Evolutionary conservation across 1,140 invertebrate genomes (phyloP).

Genomic region (Pomacea maculata): DNA sequence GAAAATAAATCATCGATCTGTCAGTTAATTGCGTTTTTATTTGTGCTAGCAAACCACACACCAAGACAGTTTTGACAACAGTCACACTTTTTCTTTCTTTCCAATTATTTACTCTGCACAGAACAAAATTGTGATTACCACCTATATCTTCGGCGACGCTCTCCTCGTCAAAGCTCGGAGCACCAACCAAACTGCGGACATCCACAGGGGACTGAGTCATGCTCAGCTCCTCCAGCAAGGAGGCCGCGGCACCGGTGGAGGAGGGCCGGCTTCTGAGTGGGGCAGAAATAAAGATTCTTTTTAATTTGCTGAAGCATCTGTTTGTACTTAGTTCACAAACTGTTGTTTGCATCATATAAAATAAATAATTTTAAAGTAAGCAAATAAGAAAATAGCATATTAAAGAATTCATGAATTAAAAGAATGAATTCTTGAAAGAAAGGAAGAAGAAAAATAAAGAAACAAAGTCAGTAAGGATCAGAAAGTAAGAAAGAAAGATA

Average conservation of each 20-base stretch:
- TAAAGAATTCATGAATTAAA: not conserved
- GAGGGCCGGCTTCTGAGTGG: constrained; percentile 1
- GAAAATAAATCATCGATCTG: too few relatives aligned
- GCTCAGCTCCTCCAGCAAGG: constrained; percentile 11
- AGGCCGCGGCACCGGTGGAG: constrained; percentile 4
- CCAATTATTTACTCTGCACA: not conserved
- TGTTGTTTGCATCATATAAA: too few relatives aligned
- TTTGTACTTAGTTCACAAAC: too few relatives aligned
- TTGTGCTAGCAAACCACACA: not conserved
- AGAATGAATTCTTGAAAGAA: not conserved
- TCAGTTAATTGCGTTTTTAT: too few relatives aligned
- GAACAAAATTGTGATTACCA: constrained; percentile 6
- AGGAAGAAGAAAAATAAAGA: not conserved
- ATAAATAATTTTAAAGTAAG: too few relatives aligned
- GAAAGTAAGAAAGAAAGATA: not conserved
- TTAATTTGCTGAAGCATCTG: too few relatives aligned
- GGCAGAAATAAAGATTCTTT: not conserved
- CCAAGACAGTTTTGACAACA: not conserved
- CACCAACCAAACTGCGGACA: not conserved
- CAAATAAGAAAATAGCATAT: too few relatives aligned
- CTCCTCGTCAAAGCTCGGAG: constrained; percentile 36
- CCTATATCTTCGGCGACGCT: constrained; percentile 38
- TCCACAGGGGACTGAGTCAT: not conserved
- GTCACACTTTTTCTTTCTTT: not conserved
- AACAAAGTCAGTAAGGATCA: not conserved